These are phyloP conservation scores for Crocallis elinguaria DNA, from an alignment of 2,888 invertebrate species.

Conservation along the genomic window DNA sequence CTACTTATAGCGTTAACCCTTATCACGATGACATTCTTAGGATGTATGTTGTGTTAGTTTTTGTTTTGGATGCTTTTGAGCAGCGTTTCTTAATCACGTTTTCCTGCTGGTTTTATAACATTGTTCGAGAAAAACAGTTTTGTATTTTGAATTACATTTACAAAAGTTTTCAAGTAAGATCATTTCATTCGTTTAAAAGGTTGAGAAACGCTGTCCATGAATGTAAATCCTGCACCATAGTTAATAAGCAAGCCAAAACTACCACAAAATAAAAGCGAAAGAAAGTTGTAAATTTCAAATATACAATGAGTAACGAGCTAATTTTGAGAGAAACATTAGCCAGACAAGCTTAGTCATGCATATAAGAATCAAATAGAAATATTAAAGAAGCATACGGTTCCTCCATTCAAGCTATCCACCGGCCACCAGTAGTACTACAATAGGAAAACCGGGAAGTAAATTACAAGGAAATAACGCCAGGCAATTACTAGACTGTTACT, in stretches of 20 bases:
- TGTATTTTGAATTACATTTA: neutral
- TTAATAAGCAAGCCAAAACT: constrained; percentile 34
- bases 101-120: neutral
- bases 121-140: neutral
- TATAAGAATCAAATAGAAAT: constrained; percentile 58
- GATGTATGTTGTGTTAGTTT: constrained; percentile 13
- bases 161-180: neutral
- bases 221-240: constrained; percentile 26
- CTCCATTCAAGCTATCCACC: constrained; percentile 73
- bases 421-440: constrained; percentile 62
- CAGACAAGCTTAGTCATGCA: constrained; percentile 74
- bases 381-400: constrained; percentile 72
- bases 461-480: constrained; percentile 35
- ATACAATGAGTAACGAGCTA: constrained; percentile 7
- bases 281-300: constrained; percentile 21
- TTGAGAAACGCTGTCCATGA: constrained; percentile 17
- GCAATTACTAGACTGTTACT: constrained; percentile 30
- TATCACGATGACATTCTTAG: constrained; percentile 9
- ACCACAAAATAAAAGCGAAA: constrained; percentile 38
- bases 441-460: constrained; percentile 46
- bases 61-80: neutral
- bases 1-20: constrained; percentile 23
- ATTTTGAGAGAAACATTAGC: constrained; percentile 45
- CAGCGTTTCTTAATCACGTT: constrained; percentile 5
- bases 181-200: no score